Percentiles rank a stretch among this genome's conserved stretches.
phyloP scores from a whole-genome alignment of 2,113 vertebrate genomes.

The Perca schrenkii region DNA sequence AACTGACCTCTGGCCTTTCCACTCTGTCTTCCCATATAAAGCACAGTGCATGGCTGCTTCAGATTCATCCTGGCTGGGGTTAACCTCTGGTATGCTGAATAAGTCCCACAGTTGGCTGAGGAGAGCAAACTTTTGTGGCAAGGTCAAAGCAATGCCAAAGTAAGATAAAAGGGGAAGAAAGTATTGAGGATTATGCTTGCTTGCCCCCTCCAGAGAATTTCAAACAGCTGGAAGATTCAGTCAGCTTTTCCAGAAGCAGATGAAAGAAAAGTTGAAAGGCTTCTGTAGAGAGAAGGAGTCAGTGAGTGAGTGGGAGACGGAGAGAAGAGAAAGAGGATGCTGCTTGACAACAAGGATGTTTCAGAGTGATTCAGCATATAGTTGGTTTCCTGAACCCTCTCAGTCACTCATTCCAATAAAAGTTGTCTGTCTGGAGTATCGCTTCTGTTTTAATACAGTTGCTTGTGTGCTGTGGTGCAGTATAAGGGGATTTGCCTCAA shows the following conservation, averaged over 20 bases:
- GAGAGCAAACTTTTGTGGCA: conserved; percentile 32
- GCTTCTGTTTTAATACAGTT: background rate
- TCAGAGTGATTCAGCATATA: conserved; percentile 56
- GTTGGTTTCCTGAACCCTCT: conserved; percentile 10
- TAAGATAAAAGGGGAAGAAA: conserved; percentile 4
- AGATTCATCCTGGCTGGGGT: background rate
- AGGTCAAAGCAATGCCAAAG: conserved; percentile 29
- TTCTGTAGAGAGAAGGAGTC: conserved; percentile 7
- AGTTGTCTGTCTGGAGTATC: background rate
- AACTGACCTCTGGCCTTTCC: background rate
- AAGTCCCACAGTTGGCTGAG: background rate
- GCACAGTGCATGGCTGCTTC: background rate
- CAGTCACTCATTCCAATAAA: conserved; percentile 16
- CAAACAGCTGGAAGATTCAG: conserved; percentile 48
- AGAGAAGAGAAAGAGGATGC: conserved; percentile 42
- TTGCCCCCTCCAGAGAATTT: conserved; percentile 36
- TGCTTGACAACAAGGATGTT: conserved; percentile 41
- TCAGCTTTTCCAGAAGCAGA: conserved; percentile 43
- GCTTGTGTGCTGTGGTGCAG: conserved; percentile 35
- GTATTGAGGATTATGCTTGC: conserved; percentile 8
- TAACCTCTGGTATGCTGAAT: background rate
- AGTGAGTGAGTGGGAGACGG: conserved; percentile 24
- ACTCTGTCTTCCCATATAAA: background rate
- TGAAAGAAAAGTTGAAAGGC: conserved; percentile 44
- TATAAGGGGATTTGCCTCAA: conserved; percentile 14